Evolutionary conservation across 1,140 invertebrate genomes (phyloP).

Genomic region (Atopsyche davidsoni): DNA sequence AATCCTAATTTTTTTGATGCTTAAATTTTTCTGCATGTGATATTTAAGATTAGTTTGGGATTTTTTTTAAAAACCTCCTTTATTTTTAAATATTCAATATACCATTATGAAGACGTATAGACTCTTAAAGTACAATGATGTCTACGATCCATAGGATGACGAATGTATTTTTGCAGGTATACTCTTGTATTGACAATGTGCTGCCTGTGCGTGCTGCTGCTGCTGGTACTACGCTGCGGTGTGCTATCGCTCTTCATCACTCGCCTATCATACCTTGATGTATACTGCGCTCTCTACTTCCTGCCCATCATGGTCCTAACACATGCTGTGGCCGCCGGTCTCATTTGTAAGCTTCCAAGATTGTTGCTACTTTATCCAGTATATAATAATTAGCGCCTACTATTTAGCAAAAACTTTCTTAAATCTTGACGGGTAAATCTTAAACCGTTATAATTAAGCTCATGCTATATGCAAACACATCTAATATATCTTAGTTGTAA

Average conservation of each 20-base stretch:
- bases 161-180: constrained; percentile 61
- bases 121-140: too few species aligned
- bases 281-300: constrained; percentile 93
- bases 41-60: too few species aligned
- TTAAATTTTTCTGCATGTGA: too few species aligned
- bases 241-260: constrained; percentile 20
- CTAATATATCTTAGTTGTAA: too few species aligned
- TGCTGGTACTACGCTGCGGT: constrained; percentile 56
- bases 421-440: neutral
- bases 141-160: too few species aligned
- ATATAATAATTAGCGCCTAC: neutral
- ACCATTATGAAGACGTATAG: too few species aligned
- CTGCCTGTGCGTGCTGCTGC: constrained; percentile 70
- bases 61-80: too few species aligned
- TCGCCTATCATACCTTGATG: constrained; percentile 49
- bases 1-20: too few species aligned
- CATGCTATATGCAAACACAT: too few species aligned
- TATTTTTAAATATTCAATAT: too few species aligned
- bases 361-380: neutral
- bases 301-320: constrained; percentile 82
- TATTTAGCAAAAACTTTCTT: constrained; percentile 2
- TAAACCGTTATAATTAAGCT: neutral
- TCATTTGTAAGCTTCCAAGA: constrained; percentile 80
- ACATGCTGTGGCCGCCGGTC: constrained; percentile 85
- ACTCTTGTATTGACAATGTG: constrained; percentile 93